phyloP scores from a whole-genome alignment of 2,888 invertebrate species.

The Molanna angustata region DNA sequence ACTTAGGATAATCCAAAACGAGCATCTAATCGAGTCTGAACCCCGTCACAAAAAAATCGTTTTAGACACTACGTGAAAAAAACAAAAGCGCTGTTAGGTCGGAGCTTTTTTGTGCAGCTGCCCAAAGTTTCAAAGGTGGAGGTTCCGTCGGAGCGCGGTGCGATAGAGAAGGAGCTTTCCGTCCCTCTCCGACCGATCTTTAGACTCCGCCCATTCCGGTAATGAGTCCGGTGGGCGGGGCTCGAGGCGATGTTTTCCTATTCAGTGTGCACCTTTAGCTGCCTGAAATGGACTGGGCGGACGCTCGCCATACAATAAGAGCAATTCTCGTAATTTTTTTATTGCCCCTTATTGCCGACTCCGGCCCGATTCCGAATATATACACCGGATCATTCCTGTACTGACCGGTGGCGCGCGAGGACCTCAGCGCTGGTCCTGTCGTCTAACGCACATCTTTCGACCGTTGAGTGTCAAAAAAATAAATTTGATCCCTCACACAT shows the following conservation, averaged over 20 bases:
- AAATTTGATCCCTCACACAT: too few species aligned
- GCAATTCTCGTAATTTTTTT: conserved; percentile 24
- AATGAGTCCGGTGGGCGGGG: conserved; percentile 28
- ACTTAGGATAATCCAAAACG: too few species aligned
- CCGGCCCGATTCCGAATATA: conserved; percentile 12
- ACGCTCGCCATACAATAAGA: conserved; percentile 21
- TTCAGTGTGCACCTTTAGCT: conserved; percentile 30
- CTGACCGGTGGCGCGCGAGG: conserved; percentile 26
- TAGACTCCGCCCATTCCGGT: conserved; percentile 23
- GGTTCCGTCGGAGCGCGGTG: too few species aligned
- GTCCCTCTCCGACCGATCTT: not conserved
- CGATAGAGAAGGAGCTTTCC: too few species aligned
- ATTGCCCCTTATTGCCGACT: conserved; percentile 17
- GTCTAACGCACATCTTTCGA: conserved; percentile 5
- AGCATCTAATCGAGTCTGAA: too few species aligned
- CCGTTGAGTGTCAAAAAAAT: not conserved
- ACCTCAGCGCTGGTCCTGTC: conserved; percentile 13
- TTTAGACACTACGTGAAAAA: too few species aligned
- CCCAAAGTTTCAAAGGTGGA: too few species aligned
- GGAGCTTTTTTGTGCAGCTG: too few species aligned
- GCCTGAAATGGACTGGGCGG: conserved; percentile 29
- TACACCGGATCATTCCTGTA: conserved; percentile 26
- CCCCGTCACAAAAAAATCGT: too few species aligned
- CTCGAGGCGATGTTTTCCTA: conserved; percentile 14
- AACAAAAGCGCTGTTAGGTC: too few species aligned